Evolutionary conservation across 1,140 invertebrate species (phyloP).

Genomic region (Aphaenogaster rudis): DNA sequence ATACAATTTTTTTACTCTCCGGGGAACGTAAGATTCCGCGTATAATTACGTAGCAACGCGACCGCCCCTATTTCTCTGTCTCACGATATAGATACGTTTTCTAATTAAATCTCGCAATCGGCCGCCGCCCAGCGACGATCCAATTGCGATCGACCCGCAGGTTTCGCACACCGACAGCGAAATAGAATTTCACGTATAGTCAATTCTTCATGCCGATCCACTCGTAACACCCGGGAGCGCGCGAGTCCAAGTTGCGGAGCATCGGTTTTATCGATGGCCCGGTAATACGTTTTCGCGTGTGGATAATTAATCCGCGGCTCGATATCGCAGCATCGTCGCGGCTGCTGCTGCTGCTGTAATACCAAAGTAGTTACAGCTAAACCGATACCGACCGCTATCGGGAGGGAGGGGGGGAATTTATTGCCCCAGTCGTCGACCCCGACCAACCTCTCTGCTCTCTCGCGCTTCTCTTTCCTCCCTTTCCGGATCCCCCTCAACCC

Average conservation of each 20-base stretch:
- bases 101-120: conserved; percentile 56
- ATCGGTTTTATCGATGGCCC: conserved; percentile 60
- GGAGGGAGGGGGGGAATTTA: conserved; percentile 32
- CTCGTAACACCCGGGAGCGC: conserved; percentile 2
- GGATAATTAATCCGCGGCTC: conserved; percentile 62
- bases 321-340: conserved; percentile 59
- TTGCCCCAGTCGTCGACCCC: conserved; percentile 42
- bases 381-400: conserved; percentile 47
- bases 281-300: conserved; percentile 62
- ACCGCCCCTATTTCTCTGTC: not conserved
- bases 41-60: conserved; percentile 4
- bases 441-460: conserved; percentile 29
- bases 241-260: conserved; percentile 41
- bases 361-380: conserved; percentile 62
- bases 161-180: conserved; percentile 9
- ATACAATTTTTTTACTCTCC: not conserved
- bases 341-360: conserved; percentile 38
- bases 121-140: conserved; percentile 33
- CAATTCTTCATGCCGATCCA: conserved; percentile 48
- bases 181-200: conserved; percentile 33
- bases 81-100: conserved; percentile 11
- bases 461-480: not conserved
- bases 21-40: conserved; percentile 8
- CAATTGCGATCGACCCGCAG: conserved; percentile 38
- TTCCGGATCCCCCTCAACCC: no score